Conservation (phyloP, 2,888 invertebrate species). For the Achlya flavicornis region DNA sequence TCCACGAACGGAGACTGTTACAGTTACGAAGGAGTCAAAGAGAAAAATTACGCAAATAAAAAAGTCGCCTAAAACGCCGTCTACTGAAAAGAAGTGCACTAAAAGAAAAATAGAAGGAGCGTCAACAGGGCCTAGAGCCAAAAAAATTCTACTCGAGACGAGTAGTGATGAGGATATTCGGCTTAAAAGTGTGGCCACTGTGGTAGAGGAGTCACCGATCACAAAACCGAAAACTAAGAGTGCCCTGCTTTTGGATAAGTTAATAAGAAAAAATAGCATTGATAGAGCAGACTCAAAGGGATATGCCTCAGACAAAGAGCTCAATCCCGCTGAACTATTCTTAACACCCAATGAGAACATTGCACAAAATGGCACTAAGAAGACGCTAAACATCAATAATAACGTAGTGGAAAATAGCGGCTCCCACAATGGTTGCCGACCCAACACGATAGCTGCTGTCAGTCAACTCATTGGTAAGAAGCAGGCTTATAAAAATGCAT, state of each 20-base stretch:
- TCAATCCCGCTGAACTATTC: constrained; percentile 77
- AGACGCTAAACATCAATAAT: constrained; percentile 77
- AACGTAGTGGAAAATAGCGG: constrained; percentile 70
- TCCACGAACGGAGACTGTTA: constrained; percentile 55
- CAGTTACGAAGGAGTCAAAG: constrained; percentile 62
- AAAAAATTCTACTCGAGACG: constrained; percentile 59
- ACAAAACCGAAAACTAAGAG: constrained; percentile 76
- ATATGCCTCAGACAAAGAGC: constrained; percentile 65
- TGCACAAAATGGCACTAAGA: constrained; percentile 65
- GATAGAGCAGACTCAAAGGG: constrained; percentile 75
- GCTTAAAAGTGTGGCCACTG: constrained; percentile 49
- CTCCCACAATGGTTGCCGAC: constrained; percentile 61
- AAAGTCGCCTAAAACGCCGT: constrained; percentile 56
- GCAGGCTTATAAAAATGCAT: constrained; percentile 65
- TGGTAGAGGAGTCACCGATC: constrained; percentile 48
- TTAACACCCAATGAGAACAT: constrained; percentile 68
- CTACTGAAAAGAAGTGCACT: constrained; percentile 68
- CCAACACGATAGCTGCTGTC: constrained; percentile 70
- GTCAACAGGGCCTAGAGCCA: constrained; percentile 51
- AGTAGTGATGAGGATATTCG: constrained; percentile 61
- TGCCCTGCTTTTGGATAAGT: constrained; percentile 80
- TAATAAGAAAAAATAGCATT: constrained; percentile 83
- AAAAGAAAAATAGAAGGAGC: constrained; percentile 72
- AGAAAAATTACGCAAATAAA: constrained; percentile 59
- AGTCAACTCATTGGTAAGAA: constrained; percentile 74